These are phyloP conservation scores for Lophura nycthemera DNA, from an alignment of 2,113 vertebrate genomes.

Conservation along the genomic window DNA sequence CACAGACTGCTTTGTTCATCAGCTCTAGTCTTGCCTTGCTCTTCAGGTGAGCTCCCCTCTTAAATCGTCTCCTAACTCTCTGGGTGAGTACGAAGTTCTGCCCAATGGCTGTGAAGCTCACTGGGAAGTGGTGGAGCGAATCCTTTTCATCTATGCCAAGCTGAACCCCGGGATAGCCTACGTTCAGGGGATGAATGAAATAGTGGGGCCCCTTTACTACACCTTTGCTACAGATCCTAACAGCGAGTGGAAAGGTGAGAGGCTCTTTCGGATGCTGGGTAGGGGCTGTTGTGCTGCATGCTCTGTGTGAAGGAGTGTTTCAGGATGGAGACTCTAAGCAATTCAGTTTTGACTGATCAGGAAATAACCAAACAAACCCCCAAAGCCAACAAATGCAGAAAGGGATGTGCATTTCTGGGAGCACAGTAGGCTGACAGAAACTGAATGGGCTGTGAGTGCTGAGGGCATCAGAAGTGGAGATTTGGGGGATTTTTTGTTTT, in stretches of 20 bases:
- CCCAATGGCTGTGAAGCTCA: constrained; percentile 93
- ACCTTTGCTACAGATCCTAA: constrained; percentile 97
- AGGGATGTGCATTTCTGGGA: background rate
- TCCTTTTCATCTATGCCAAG: constrained; percentile 98
- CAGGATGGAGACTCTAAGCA: background rate
- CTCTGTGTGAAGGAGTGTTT: background rate
- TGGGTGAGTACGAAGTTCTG: constrained; percentile 89
- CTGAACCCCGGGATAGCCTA: constrained; percentile 98
- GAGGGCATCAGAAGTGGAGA: background rate
- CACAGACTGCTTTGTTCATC: background rate
- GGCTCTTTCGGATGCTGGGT: background rate
- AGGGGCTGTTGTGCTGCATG: accelerated
- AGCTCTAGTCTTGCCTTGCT: background rate
- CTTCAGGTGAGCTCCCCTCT: constrained; percentile 93
- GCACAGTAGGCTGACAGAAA: background rate
- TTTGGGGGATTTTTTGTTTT: background rate
- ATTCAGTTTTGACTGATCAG: background rate
- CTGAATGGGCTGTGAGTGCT: background rate
- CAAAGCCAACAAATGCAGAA: background rate
- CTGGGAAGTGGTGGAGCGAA: constrained; percentile 98
- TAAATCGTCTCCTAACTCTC: constrained; percentile 82
- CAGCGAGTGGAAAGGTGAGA: constrained; percentile 91
- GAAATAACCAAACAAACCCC: background rate
- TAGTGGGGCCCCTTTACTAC: constrained; percentile 96
- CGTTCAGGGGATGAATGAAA: constrained; percentile 98